Base-by-base conservation (phyloP, 2,797 vertebrate species). In the Selene dorsalis region DNA sequence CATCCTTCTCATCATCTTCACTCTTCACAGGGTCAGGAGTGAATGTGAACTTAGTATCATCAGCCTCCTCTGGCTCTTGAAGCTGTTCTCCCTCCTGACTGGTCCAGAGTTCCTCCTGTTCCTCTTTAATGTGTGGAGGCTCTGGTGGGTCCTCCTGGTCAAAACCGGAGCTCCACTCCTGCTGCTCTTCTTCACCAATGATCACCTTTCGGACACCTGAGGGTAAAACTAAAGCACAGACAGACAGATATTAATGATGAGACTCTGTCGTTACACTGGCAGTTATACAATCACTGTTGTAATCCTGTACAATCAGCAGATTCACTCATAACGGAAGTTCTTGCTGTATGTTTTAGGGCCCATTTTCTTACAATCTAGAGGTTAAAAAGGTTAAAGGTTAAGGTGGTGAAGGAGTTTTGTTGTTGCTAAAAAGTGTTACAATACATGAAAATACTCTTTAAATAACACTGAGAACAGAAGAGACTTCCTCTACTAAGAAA, bases 1-100 rank as follows among this genome's bases (percentile, higher is more conserved):
- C 77, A 24, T 77, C 77, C 32, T 35, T 14, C 20, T 48, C 45
- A 48, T 76, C 77, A 12, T 69, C 74, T 47, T 80, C 82, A 57
- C 20, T 73, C 60, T 79, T 83, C 61, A 83, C 81, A 53, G 61
- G 20, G 9, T 60, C 57, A 45, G 39, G 32, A 74, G n/a, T 43
- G 43, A 80, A 69, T 0, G 67, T 11, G 26, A 75, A 57, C 11
- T 35, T 43, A 16, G 28, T 47, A 22, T 69, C 6, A 20, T 48
- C 45, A 20, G 18, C 18, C 45, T 48, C 73, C 30, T 85, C 67
- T 16, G 43, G 52, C 4, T 45, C 43, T 18, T 11, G 39, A 45
- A 63, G 35, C 61, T 70, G 69, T 11, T 68, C 80, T 59, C 14
- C 65, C 32, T 35, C 61, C 58, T 71, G 50, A 68, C 66, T 55